Percentiles rank a stretch among this genome's conserved stretches.
Evolutionary conservation across 2,888 invertebrate genomes (phyloP).

Genomic region (Sphaeridia pumilis): DNA sequence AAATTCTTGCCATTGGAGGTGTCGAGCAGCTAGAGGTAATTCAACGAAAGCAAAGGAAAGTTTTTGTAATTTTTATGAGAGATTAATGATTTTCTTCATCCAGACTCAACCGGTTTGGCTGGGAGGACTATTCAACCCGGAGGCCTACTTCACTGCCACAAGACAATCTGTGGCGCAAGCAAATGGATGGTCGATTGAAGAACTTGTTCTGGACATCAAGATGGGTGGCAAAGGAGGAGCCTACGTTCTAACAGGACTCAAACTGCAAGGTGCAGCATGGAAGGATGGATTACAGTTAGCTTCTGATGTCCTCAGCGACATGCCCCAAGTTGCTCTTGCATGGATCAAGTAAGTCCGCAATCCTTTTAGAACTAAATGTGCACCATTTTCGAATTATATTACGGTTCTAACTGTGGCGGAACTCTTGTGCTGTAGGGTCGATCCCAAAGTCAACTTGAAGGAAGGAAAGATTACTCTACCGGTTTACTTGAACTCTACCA

Average conservation of each 20-base stretch:
- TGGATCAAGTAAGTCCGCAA: constrained; percentile 59
- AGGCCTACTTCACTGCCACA: constrained; percentile 98
- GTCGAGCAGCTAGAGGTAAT: constrained; percentile 78
- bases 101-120: constrained; percentile 91
- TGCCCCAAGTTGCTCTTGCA: constrained; percentile 74
- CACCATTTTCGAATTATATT: not conserved
- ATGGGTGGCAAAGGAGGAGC: constrained; percentile 44
- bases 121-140: constrained; percentile 93
- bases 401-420: not conserved
- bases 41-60: not conserved
- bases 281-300: constrained; percentile 81
- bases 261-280: constrained; percentile 90
- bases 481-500: constrained; percentile 92
- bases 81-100: constrained; percentile 7
- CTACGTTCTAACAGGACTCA: constrained; percentile 60
- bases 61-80: not conserved
- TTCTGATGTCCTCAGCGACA: constrained; percentile 87
- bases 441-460: constrained; percentile 41
- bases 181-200: constrained; percentile 94
- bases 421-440: constrained; percentile 40
- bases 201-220: constrained; percentile 63
- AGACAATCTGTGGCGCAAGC: constrained; percentile 76
- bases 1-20: constrained; percentile 70
- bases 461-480: constrained; percentile 73
- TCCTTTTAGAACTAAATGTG: constrained; percentile 4